These are phyloP conservation scores for Alces alces DNA, from an alignment of 2,113 vertebrate species.

Conservation along the genomic window DNA sequence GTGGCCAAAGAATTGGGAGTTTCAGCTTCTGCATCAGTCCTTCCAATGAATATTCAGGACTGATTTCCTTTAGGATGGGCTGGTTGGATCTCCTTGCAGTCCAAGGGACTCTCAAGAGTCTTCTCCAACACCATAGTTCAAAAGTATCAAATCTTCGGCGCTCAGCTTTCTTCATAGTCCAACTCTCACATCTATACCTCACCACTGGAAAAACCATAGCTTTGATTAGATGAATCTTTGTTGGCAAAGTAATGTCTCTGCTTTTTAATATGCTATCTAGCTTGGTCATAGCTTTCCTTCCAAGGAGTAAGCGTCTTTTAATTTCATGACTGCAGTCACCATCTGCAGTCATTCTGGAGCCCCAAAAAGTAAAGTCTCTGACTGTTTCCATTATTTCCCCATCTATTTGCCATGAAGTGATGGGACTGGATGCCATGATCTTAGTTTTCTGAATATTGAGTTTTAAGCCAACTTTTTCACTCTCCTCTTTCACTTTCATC, in stretches of 20 bases:
- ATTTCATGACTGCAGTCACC: background rate
- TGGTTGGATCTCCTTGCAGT: background rate
- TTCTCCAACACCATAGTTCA: background rate
- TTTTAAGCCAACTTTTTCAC: background rate
- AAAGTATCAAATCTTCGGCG: background rate
- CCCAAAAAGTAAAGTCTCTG: background rate
- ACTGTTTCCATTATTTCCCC: background rate
- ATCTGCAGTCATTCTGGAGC: background rate
- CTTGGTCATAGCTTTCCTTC: background rate
- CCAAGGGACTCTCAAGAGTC: background rate
- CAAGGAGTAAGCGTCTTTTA: background rate
- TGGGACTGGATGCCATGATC: background rate
- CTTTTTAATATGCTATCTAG: background rate
- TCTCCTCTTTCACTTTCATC: background rate
- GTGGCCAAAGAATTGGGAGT: background rate
- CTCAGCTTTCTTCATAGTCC: background rate
- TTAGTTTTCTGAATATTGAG: background rate
- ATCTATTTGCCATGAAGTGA: background rate
- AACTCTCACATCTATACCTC: background rate
- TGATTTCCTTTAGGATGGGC: background rate
- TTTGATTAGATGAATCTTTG: background rate
- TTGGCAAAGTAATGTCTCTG: background rate
- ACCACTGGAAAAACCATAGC: background rate
- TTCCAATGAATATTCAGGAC: background rate
- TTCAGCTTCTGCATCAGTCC: background rate